Evolutionary conservation across 2,797 vertebrate genomes (phyloP).

Genomic region (Onychomys arenicola): DNA sequence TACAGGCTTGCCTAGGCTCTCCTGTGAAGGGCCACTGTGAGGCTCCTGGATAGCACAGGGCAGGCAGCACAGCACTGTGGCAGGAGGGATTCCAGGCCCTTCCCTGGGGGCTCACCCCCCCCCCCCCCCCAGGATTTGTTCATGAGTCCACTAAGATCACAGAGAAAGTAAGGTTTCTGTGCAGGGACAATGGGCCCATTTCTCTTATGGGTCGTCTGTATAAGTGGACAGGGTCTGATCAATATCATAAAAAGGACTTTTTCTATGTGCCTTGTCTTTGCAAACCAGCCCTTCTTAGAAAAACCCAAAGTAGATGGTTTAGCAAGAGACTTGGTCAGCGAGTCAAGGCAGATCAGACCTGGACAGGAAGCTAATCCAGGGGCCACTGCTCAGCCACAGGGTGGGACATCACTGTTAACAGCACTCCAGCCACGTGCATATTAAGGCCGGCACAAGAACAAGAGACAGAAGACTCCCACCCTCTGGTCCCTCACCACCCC

Average conservation of each 20-base stretch:
- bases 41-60: background rate
- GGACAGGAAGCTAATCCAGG: background rate
- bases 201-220: background rate
- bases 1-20: background rate
- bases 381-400: accelerated
- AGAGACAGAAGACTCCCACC: background rate
- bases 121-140: background rate
- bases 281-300: slow-evolving; percentile 42
- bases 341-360: background rate
- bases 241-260: background rate
- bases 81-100: background rate
- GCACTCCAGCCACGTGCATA: background rate
- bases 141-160: background rate
- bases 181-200: background rate
- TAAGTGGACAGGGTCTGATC: background rate
- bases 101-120: background rate
- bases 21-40: background rate
- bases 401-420: background rate
- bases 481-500: background rate
- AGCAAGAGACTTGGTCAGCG: background rate
- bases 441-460: background rate
- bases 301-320: slow-evolving; percentile 22
- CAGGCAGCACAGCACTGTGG: background rate
- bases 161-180: background rate
- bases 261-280: slow-evolving; percentile 4